Base-by-base conservation (phyloP, 2,797 vertebrate genomes). In the Chlorospingus flavigularis region DNA sequence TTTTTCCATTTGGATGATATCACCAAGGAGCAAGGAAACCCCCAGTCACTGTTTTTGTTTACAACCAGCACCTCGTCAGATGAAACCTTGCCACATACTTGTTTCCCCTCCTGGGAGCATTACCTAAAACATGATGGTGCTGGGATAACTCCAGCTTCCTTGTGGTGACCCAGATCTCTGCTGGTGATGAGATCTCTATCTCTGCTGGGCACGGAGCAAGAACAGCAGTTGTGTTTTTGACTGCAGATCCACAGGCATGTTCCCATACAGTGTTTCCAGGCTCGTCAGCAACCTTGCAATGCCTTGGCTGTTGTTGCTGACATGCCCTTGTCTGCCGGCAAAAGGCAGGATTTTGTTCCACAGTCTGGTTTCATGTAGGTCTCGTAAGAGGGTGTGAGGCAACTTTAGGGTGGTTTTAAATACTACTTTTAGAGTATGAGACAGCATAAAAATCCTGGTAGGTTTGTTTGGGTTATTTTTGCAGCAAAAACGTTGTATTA, bases 141-240 rank as follows among this genome's bases (percentile, higher is more conserved):
- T 68, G 80, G 82, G 79, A 62, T 88, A 53, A 58, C 58, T 94
- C 79, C 78, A 78, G 70, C 78, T 91, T 90, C 92, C 89, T 78
- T 42, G 25, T 81, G 85, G 51, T 94, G 91, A 94, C 95, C 79
- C 55, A 95, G 58, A 92, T 96, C 85, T 95, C 54, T 91, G 79
- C 82, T 77, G 70, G 65, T 1, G 2, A 80, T 61, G 61, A 91
- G 86, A 82, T 92, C 68, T 86, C 82, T 65, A 47, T 88, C 95
- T 89, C 60, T 0, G 0, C 73, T 74, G 58, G 73, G 76, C 91
- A 90, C 0, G 0, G 73, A 43, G 48, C 0, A 0, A 72, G 70
- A 81, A 2, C 31, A 51, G 62, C 51, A 60, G 45, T 67, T 68
- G 55, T 6, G 28, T 94, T 85, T 90, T 78, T 0, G 0, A 23